Base-by-base conservation (phyloP, 2,888 invertebrate species). In the Nomada ruficornis region DNA sequence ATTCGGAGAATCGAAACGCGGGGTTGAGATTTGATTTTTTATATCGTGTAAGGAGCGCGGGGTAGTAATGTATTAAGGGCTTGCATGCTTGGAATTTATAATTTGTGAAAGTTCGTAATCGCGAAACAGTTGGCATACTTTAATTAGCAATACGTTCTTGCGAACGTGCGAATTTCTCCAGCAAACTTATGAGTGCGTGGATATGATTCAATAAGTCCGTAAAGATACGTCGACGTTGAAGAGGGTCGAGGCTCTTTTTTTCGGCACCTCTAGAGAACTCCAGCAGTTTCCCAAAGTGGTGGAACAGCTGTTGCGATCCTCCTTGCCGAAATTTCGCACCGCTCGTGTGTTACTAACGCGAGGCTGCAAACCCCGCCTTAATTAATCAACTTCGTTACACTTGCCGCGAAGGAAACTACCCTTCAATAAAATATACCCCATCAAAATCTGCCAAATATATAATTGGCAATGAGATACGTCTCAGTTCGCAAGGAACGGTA, bases 131-230 rank as follows among this genome's bases (percentile, higher is more conserved):
- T 36, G 36, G 1, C 5, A 1, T 1, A 5, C 36, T 7, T 7
- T 36, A 36, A 36, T 36, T 36, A 36, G 36, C 36, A 7, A 36
- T 5, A 7, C n/a, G 5, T 7, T 26, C 15, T 13, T 1, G 11
- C 18, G 42, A 59, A 23, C 11, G 23, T 15, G 0, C 10, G n/a
- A 13, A 20, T 5, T n/a, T 62, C 20, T 0, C 47, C 18, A 15
- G n/a, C 11, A 26, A 79, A 26, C 72, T 67, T 54, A 18, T 44
- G 60, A 55, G 18, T 73, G 84, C 84, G 82, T 78, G 82, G 88
- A 88, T 89, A 91, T 91, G 91, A 92, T 92, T 92, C 92, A 92
- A 92, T 92, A 92, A 91, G 89, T 91, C 36, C 88, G 88, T 88
- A 91, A 91, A 91, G 88, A 86, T 82, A 75, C 82, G 88, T 60